Evolutionary conservation across 2,113 vertebrate genomes (phyloP), one percentile per base, ranked within the genome.

Genomic region (Paedocypris sp.): DNA sequence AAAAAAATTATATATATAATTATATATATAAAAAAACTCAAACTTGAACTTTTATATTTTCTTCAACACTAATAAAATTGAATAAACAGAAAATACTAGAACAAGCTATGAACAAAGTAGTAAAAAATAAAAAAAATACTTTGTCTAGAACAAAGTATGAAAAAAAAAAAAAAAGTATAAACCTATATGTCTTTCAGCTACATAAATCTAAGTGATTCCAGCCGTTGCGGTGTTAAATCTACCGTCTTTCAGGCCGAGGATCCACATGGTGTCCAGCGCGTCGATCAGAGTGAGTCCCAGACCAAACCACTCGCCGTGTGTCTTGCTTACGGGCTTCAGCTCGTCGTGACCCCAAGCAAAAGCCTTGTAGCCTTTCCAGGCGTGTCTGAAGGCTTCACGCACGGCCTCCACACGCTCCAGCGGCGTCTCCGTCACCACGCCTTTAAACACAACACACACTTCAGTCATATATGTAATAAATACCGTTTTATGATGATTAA

Each of bases 221-320:
- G 62, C 11, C 25, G 4, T 18, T 32, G 25, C 4, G 1, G 15
- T n/a, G 5, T 6, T 8, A n/a, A 20, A 18, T 13, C 4, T 16
- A 98, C 95, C 95, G 88, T 93, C 86, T 68, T 87, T 91, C 12
- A 97, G 80, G 8, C 86, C 92, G 72, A 99, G 38, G 45, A 99
- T 93, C 95, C 93, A 99, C 92, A 98, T 91, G 35, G 94, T 99
- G 77, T 99, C 95, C 78, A 99, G 76, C 2, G 95, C 84, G 0
- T 98, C 95, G 1, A 99, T 79, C 9, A 99, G 82, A 0, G 94
- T 99, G 60, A 99, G 81, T 1, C 94, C 95, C 4, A 99, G 88
- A 11, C 93, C 92, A 8, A 99, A 99, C 94, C 95, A 99, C 75
- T 98, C 93, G 0, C 76, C 85, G 63, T 89, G 91, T 6, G 91